phyloP scores from a whole-genome alignment of 2,888 invertebrate genomes.

The Eupithecia insigniata region DNA sequence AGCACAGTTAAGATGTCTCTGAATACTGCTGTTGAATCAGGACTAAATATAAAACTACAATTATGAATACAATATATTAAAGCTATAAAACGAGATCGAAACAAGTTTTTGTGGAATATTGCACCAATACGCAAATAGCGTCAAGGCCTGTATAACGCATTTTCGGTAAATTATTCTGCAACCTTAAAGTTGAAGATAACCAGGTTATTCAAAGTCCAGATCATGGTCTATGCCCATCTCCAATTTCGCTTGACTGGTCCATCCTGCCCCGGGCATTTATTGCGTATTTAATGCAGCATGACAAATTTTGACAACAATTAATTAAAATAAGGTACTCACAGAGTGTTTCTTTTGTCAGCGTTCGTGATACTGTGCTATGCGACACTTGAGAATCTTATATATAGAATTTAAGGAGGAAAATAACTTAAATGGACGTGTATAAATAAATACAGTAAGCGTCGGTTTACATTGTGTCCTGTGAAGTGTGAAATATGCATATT shows the following conservation, averaged over 20 bases:
- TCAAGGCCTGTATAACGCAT: neutral
- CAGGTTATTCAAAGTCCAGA: neutral
- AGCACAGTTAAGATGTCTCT: neutral
- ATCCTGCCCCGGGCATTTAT: neutral
- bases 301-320: neutral
- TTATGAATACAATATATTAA: neutral
- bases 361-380: conserved; percentile 55
- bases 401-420: conserved; percentile 61
- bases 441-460: conserved; percentile 38
- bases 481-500: neutral
- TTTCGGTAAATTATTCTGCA: neutral
- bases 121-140: neutral
- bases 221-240: neutral
- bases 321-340: conserved; percentile 47
- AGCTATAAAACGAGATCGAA: neutral
- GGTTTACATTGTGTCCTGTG: conserved; percentile 14
- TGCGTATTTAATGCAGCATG: neutral
- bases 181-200: neutral
- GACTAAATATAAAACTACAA: neutral
- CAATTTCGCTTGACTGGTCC: no score
- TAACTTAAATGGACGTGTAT: conserved; percentile 19
- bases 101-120: conserved; percentile 6
- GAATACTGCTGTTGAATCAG: neutral
- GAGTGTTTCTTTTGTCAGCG: conserved; percentile 50
- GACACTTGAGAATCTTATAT: conserved; percentile 64